Conservation (phyloP, 2,888 invertebrate genomes). For the Bhutanitis thaidina region DNA sequence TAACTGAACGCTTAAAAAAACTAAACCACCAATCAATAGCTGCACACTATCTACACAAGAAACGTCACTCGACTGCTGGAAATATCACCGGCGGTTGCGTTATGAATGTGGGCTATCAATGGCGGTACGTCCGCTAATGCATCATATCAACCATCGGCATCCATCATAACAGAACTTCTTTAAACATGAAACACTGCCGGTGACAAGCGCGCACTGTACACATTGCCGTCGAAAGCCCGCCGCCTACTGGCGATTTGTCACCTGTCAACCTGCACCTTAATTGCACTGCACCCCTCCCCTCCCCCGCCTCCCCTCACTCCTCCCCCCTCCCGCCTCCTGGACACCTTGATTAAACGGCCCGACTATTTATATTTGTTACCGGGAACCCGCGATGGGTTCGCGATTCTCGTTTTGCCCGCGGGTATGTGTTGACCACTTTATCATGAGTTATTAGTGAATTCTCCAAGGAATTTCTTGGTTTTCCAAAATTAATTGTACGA, state of each 20-base stretch:
- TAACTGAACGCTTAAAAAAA: too few species aligned
- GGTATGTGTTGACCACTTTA: conserved; percentile 9
- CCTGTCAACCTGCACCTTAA: conserved; percentile 70
- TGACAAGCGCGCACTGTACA: background rate
- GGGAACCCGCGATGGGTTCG: conserved; percentile 19
- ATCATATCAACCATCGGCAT: conserved; percentile 2
- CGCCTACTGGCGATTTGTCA: conserved; percentile 61
- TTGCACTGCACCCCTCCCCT: conserved; percentile 39
- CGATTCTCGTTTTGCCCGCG: conserved; percentile 20
- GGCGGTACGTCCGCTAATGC: conserved; percentile 5
- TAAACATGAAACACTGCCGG: conserved; percentile 6
- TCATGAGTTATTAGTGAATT: conserved; percentile 7
- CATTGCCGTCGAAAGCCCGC: conserved; percentile 22
- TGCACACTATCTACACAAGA: too few species aligned
- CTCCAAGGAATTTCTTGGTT: conserved; percentile 1
- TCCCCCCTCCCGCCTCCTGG: conserved; percentile 29
- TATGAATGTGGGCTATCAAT: conserved; percentile 11
- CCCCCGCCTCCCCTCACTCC: conserved; percentile 22
- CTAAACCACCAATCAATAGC: too few species aligned
- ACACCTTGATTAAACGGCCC: conserved; percentile 68
- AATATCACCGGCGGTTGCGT: background rate
- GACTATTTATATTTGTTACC: conserved; percentile 45
- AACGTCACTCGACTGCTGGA: background rate
- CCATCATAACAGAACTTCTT: conserved; percentile 11
- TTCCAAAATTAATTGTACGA: background rate